Evolutionary conservation across 2,888 invertebrate species (phyloP), one percentile per base, ranked within the genome.

Genomic region (Emmelina monodactyla): DNA sequence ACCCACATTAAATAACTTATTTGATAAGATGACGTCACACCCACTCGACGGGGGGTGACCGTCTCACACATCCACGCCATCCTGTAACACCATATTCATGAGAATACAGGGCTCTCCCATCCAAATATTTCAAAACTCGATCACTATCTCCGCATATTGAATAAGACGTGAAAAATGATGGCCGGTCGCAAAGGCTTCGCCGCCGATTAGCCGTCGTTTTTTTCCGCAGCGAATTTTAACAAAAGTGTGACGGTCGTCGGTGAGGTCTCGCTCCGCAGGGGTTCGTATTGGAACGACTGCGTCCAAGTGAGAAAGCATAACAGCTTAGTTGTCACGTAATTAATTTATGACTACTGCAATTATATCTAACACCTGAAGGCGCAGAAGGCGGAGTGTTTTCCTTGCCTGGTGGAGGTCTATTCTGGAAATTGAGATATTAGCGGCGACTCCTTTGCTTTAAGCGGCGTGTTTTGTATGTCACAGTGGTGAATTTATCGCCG

Each of bases 111-210:
- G 67, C 58, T 65, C 62, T 63, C 68, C 69, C 75, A 69, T 67
- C 75, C 66, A 70, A 68, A 75, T 69, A 73, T 76, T 72, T 71
- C 70, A 71, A 76, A 73, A 72, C 52, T 66, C 70, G 79, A 79
- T 79, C 75, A 67, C 71, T 70, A 79, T 79, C 79, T 69, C 66
- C 58, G 55, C 65, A 71, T 79, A 78, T 79, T 79, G 78, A 79
- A 78, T 75, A 71, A 75, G 75, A 79, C 73, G 72, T 79, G 79
- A 79, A 79, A 79, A 79, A 79, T 79, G 76, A 78, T 72, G 75
- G 61, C 58, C 55, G 59, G 52, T 49, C 51, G 64, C 66, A 76
- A 78, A 76, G 72, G 65, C 62, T 45, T n/a, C n/a, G 75, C 76
- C 76, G 75, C 62, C 71, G 52, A 55, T 56, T 50, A 51, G 25